These are phyloP conservation scores for Hemicordylus capensis DNA, from an alignment of 2,113 vertebrate genomes.

Conservation along the genomic window DNA sequence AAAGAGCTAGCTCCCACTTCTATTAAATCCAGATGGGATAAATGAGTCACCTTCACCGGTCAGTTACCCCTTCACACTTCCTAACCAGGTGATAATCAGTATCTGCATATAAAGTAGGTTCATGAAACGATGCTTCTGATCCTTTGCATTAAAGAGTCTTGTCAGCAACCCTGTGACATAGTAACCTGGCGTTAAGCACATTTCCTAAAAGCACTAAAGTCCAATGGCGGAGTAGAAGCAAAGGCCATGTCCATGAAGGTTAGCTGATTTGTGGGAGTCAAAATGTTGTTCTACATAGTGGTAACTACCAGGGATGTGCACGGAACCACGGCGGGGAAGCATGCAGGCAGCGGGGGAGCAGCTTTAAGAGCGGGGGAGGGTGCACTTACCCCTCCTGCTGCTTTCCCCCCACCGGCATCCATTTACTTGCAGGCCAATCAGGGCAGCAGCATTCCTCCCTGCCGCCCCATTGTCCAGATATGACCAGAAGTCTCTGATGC, in stretches of 20 bases:
- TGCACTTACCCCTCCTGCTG: too few relatives aligned
- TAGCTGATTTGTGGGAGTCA: background rate
- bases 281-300: too few relatives aligned
- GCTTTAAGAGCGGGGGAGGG: too few relatives aligned
- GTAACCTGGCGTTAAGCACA: background rate
- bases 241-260: background rate
- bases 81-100: background rate
- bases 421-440: too few relatives aligned
- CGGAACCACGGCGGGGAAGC: too few relatives aligned
- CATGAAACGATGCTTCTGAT: rapidly evolving
- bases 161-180: background rate
- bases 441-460: too few relatives aligned
- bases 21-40: background rate
- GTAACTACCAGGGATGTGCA: too few relatives aligned
- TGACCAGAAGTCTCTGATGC: too few relatives aligned
- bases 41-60: background rate
- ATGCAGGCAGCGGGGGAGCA: too few relatives aligned
- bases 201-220: background rate
- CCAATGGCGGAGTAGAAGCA: background rate
- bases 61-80: background rate
- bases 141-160: background rate
- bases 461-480: too few relatives aligned
- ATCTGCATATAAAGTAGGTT: background rate
- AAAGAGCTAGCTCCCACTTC: background rate
- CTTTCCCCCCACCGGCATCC: too few relatives aligned